These are phyloP conservation scores for Lasioglossum leucozonium DNA, from an alignment of 2,888 invertebrate genomes.

Conservation along the genomic window DNA sequence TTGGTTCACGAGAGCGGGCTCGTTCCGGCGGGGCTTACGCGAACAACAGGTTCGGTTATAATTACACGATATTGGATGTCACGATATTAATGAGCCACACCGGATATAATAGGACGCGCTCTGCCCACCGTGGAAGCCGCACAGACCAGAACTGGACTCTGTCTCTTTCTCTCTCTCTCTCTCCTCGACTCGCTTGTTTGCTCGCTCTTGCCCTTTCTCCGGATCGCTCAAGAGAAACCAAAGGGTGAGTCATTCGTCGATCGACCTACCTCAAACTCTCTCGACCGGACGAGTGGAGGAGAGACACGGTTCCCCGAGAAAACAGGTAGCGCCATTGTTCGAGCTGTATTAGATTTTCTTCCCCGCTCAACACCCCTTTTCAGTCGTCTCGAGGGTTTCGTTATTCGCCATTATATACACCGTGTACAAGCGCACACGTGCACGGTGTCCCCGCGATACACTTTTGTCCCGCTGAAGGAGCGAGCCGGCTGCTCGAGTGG, in stretches of 20 bases:
- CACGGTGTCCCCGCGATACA: not conserved
- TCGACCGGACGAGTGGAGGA: constrained; percentile 45
- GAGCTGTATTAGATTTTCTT: constrained; percentile 45
- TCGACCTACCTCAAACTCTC: constrained; percentile 75
- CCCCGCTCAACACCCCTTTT: constrained; percentile 20
- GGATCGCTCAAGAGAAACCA: constrained; percentile 61
- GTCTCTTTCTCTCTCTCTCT: not conserved
- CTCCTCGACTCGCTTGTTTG: not conserved
- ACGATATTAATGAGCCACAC: constrained; percentile 70
- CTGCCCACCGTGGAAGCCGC: constrained; percentile 69
- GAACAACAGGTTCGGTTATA: constrained; percentile 63
- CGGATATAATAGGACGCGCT: constrained; percentile 68
- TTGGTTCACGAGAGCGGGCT: constrained; percentile 36
- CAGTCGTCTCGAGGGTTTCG: constrained; percentile 22
- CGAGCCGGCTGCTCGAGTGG: constrained; percentile 22
- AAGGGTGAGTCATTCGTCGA: constrained; percentile 71
- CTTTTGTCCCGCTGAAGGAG: constrained; percentile 18
- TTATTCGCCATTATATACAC: constrained; percentile 13
- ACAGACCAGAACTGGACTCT: constrained; percentile 47
- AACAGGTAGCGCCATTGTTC: constrained; percentile 38
- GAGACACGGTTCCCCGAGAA: constrained; percentile 35
- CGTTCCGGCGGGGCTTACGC: constrained; percentile 50
- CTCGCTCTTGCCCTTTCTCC: constrained; percentile 32
- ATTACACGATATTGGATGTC: constrained; percentile 73
- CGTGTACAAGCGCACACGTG: not conserved